A percentile compares a stretch with the other conserved stretches of the same genome.
phyloP scores from a whole-genome alignment of 2,113 vertebrate species.

The Cyphomyrus discorhynchus region DNA sequence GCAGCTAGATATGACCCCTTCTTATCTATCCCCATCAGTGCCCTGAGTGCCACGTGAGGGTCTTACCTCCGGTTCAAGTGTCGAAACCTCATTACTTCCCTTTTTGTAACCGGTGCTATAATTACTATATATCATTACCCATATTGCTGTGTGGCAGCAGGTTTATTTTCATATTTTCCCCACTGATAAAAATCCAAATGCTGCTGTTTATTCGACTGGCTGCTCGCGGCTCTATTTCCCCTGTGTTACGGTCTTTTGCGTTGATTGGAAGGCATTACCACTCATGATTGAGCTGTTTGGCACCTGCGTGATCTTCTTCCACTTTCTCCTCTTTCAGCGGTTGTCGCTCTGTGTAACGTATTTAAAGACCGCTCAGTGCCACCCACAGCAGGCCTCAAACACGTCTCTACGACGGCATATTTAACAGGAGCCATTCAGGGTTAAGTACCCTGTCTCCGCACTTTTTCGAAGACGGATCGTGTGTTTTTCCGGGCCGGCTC shows the following conservation, averaged over 20 bases:
- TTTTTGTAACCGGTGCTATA: background rate
- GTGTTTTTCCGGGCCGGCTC: background rate
- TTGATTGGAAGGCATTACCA: background rate
- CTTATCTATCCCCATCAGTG: background rate
- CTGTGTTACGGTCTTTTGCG: background rate
- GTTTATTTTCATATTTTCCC: background rate
- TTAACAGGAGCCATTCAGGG: background rate
- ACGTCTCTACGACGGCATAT: background rate
- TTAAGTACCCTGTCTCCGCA: background rate
- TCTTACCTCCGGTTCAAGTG: background rate
- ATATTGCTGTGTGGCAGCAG: background rate
- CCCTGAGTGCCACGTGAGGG: background rate
- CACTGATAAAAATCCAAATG: background rate
- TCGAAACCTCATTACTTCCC: background rate
- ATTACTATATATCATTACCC: background rate
- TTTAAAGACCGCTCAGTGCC: background rate
- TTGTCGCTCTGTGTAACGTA: background rate
- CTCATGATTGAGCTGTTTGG: background rate
- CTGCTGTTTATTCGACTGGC: background rate
- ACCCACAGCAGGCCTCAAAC: background rate
- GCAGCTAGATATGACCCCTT: background rate
- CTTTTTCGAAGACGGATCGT: background rate
- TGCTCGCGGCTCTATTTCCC: background rate
- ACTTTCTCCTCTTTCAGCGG: background rate
- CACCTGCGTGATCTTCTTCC: background rate